Evolutionary conservation across 2,113 vertebrate genomes (phyloP).

Genomic region (Pycnonotus jocosus): DNA sequence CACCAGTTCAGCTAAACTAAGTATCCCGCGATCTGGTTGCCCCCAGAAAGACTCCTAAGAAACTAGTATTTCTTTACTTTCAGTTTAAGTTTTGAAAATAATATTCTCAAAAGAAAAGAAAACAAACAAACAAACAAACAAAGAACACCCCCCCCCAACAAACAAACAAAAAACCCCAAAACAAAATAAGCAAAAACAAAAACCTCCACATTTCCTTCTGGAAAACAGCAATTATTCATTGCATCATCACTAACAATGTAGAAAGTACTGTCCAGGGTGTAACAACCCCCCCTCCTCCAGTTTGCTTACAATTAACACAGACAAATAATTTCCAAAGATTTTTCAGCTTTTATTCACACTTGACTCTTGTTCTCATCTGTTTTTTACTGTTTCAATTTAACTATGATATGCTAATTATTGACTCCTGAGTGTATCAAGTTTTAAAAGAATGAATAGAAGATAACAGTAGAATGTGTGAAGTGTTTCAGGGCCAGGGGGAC

Average conservation of each 20-base stretch:
- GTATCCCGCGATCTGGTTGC: not conserved
- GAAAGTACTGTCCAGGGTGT: not conserved
- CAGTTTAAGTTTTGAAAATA: not conserved
- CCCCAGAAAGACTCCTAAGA: not conserved
- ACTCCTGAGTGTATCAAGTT: not conserved
- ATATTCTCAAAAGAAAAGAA: not conserved
- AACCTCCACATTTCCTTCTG: not conserved
- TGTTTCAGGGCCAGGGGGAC: fast-evolving
- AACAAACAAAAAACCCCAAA: not conserved
- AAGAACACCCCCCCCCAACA: not conserved
- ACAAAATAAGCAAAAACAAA: not conserved
- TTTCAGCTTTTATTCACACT: not conserved
- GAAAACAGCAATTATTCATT: not conserved
- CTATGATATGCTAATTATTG: not conserved
- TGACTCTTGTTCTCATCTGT: not conserved
- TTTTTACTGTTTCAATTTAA: not conserved
- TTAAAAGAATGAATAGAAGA: not conserved
- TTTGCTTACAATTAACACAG: not conserved
- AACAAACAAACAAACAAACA: not conserved
- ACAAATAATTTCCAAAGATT: not conserved
- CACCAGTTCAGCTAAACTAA: not conserved
- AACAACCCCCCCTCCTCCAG: not conserved
- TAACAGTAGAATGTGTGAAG: not conserved
- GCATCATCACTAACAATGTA: not conserved
- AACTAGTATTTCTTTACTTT: not conserved